Conservation (phyloP, 2,113 vertebrate species). For the Lophotis ruficrista region DNA sequence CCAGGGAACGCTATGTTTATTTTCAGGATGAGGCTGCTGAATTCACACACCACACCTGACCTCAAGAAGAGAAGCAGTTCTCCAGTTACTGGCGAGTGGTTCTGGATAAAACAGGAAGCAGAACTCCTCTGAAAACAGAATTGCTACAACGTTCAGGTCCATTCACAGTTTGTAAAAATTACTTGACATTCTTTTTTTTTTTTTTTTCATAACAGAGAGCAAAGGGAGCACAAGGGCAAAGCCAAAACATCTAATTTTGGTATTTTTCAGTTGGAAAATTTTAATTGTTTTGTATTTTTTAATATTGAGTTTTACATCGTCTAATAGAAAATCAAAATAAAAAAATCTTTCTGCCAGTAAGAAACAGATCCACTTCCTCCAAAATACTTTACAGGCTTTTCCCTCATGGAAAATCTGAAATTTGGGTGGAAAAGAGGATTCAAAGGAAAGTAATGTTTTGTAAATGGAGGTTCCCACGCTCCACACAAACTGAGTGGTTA, state of each 20-base stretch:
- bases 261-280: neutral
- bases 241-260: neutral
- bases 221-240: neutral
- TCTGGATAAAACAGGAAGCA: neutral
- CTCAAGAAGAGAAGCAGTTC: neutral
- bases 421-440: neutral
- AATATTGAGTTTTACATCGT: neutral
- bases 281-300: neutral
- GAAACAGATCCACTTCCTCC: neutral
- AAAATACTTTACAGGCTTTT: neutral
- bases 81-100: neutral
- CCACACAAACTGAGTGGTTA: neutral
- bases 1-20: fast-evolving
- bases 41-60: neutral
- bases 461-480: neutral
- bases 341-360: neutral
- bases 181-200: neutral
- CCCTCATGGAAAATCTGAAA: neutral
- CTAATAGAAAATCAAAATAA: neutral
- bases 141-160: too few species aligned
- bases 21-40: neutral
- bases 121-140: neutral
- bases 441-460: neutral
- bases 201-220: neutral
- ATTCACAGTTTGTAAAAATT: neutral